These are phyloP conservation scores for Eurosta solidaginis DNA, from an alignment of 1,140 invertebrate genomes.

Conservation along the genomic window DNA sequence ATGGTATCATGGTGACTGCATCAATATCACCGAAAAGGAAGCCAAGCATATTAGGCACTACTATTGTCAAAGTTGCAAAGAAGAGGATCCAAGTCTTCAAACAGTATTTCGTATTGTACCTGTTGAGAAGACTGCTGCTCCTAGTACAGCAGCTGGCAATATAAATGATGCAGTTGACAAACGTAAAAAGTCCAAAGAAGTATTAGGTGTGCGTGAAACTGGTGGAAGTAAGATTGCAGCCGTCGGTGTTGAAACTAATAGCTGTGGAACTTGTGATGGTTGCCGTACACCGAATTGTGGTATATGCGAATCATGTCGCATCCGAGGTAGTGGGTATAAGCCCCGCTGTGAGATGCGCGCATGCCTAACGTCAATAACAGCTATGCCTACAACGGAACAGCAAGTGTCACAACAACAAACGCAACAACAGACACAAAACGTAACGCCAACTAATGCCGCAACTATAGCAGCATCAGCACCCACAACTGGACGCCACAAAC, in stretches of 20 bases:
- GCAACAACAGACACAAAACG: background rate
- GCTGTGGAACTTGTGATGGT: slow-evolving; percentile 82
- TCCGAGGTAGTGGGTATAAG: slow-evolving; percentile 80
- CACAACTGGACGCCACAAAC: slow-evolving; percentile 34
- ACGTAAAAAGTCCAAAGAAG: slow-evolving; percentile 30
- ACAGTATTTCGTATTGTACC: slow-evolving; percentile 69
- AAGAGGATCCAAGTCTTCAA: slow-evolving; percentile 80
- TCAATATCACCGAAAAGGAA: slow-evolving; percentile 91
- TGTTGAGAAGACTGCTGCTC: slow-evolving; percentile 42
- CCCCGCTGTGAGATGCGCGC: slow-evolving; percentile 69
- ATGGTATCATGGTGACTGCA: slow-evolving; percentile 98
- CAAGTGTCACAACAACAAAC: background rate
- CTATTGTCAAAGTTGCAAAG: slow-evolving; percentile 83
- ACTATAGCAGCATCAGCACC: background rate
- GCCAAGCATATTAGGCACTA: slow-evolving; percentile 93
- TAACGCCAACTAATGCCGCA: background rate
- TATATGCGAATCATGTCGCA: slow-evolving; percentile 73
- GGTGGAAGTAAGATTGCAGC: slow-evolving; percentile 37
- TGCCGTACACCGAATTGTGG: slow-evolving; percentile 86
- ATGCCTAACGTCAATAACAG: slow-evolving; percentile 35
- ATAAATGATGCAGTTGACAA: background rate
- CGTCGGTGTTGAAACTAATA: slow-evolving; percentile 47
- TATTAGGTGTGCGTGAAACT: background rate
- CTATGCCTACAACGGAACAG: slow-evolving; percentile 29
- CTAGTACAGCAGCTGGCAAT: slow-evolving; percentile 30